Percentiles rank a stretch among this genome's conserved stretches.
Conservation (phyloP, 2,888 invertebrate species). For the Diarsia mendica region DNA sequence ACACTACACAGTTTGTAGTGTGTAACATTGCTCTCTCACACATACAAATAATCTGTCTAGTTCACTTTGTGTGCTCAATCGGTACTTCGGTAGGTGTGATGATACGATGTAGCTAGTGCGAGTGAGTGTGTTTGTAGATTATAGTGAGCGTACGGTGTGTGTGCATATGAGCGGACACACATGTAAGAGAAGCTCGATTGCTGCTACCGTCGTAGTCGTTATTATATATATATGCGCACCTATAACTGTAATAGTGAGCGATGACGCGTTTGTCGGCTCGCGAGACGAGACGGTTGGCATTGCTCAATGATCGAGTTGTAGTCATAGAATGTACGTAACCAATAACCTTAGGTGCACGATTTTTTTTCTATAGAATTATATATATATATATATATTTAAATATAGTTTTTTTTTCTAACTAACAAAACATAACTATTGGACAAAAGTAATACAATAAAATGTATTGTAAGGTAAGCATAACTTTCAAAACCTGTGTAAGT, state of each 20-base stretch:
- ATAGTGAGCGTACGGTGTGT: conserved; percentile 79
- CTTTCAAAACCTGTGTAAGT: neutral
- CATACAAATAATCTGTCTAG: conserved; percentile 85
- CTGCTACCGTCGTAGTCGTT: conserved; percentile 84
- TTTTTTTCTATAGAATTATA: conserved; percentile 15
- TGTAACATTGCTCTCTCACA: conserved; percentile 78
- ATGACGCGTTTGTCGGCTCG: conserved; percentile 90
- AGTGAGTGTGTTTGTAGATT: conserved; percentile 78
- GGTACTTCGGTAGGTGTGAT: conserved; percentile 78
- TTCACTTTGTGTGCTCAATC: conserved; percentile 85
- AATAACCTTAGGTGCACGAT: conserved; percentile 61
- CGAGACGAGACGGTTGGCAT: conserved; percentile 90
- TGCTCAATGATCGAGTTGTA: conserved; percentile 90
- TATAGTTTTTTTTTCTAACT: neutral
- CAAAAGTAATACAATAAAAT: conserved; percentile 1
- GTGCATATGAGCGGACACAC: conserved; percentile 82
- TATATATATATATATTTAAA: no score
- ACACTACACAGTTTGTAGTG: conserved; percentile 77
- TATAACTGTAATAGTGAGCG: conserved; percentile 88
- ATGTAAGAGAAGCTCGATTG: conserved; percentile 83
- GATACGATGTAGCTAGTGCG: conserved; percentile 75
- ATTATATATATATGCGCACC: conserved; percentile 87
- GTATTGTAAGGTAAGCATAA: neutral
- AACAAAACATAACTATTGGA: neutral
- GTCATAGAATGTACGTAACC: conserved; percentile 84